phyloP scores from a whole-genome alignment of 2,797 vertebrate species.

The Alcedo atthis region DNA sequence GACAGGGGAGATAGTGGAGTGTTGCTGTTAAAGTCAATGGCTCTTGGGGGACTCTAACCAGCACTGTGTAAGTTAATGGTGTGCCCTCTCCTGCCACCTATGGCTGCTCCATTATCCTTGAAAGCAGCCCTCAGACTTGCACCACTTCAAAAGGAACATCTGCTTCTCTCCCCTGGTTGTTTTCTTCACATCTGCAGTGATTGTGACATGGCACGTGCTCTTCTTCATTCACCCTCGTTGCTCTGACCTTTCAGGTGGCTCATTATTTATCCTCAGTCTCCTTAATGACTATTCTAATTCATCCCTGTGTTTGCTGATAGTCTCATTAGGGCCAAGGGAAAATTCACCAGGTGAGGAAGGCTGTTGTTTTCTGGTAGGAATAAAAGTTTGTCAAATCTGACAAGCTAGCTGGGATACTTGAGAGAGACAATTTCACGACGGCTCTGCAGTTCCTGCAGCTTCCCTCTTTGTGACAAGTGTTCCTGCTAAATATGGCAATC shows the following conservation, averaged over 20 bases:
- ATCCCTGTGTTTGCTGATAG: background rate
- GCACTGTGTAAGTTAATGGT: background rate
- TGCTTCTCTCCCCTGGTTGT: conserved; percentile 19
- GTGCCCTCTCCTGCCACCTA: background rate
- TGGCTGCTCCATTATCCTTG: conserved; percentile 29
- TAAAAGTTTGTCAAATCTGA: conserved; percentile 11
- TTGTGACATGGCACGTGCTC: background rate
- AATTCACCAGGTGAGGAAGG: conserved; percentile 1
- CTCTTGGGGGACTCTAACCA: conserved; percentile 2
- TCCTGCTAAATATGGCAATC: background rate
- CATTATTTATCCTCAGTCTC: conserved; percentile 47
- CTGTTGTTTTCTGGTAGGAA: conserved; percentile 28
- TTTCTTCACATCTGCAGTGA: background rate
- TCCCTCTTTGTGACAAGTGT: background rate
- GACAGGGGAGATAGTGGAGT: background rate
- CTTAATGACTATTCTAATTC: conserved; percentile 52
- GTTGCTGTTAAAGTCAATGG: conserved; percentile 16
- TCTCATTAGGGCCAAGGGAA: conserved; percentile 47
- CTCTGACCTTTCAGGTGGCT: conserved; percentile 44
- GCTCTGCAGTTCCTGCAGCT: background rate
- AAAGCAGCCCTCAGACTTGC: background rate
- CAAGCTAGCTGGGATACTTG: background rate
- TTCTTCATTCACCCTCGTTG: background rate
- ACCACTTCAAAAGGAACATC: background rate
- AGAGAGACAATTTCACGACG: background rate